Conservation (phyloP, 1,140 invertebrate genomes). For the Trialeurodes vaporariorum region DNA sequence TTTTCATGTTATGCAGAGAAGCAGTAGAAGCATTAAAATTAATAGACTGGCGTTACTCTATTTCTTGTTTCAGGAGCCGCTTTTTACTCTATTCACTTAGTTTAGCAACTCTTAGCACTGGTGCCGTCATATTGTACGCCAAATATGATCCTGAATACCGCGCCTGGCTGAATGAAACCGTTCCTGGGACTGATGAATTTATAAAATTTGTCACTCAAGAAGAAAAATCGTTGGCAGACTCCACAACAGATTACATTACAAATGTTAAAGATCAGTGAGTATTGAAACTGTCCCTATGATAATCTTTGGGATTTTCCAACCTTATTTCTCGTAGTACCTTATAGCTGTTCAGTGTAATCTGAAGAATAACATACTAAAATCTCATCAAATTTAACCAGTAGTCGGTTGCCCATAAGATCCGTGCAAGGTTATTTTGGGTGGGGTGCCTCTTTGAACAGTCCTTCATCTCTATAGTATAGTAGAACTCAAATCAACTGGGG, state of each 20-base stretch:
- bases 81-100: constrained; percentile 31
- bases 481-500: no score
- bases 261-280: constrained; percentile 1
- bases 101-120: constrained; percentile 40
- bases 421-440: no score
- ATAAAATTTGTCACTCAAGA: constrained; percentile 54
- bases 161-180: constrained; percentile 47
- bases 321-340: no score
- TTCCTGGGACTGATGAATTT: constrained; percentile 50
- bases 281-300: no score
- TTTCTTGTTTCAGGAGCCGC: neutral
- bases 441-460: no score
- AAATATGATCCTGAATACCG: constrained; percentile 56
- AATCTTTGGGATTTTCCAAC: no score
- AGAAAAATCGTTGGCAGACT: constrained; percentile 42
- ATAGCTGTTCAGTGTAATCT: no score
- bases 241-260: constrained; percentile 6
- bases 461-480: no score
- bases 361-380: no score
- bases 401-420: no score
- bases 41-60: neutral
- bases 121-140: constrained; percentile 41
- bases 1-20: neutral
- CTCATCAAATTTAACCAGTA: no score
- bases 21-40: neutral